Conservation (phyloP, 2,113 vertebrate genomes). For the Cryptotis parvus region DNA sequence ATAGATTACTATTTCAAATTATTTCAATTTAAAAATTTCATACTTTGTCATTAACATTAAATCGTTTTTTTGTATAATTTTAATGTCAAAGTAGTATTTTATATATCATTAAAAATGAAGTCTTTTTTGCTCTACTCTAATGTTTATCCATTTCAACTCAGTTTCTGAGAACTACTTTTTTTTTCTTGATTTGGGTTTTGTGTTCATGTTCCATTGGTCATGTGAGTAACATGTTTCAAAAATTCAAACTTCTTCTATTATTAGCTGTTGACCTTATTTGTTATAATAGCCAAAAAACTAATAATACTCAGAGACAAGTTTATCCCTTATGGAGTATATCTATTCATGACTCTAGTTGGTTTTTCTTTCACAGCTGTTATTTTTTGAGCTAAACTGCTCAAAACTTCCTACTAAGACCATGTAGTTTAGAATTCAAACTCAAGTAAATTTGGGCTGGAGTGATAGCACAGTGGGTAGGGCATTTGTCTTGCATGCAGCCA, state of each 20-base stretch:
- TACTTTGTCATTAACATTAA: neutral
- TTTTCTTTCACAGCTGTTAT: neutral
- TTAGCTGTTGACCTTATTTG: neutral
- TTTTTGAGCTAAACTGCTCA: too few species aligned
- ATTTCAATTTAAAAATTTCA: neutral
- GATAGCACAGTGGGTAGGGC: too few species aligned
- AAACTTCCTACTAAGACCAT: neutral
- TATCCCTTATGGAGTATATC: neutral
- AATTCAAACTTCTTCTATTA: neutral
- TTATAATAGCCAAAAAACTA: neutral
- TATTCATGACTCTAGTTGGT: neutral
- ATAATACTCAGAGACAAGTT: neutral
- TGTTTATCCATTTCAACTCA: neutral
- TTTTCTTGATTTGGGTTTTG: neutral
- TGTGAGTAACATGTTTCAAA: neutral
- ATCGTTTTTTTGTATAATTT: neutral
- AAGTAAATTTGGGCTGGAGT: too few species aligned
- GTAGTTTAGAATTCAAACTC: neutral
- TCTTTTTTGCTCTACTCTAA: neutral
- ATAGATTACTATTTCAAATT: neutral
- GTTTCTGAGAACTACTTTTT: constrained; percentile 10
- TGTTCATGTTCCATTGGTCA: neutral
- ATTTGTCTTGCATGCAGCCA: too few species aligned
- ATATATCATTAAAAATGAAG: neutral
- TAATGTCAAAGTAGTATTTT: too few species aligned